A percentile compares a stretch with the other conserved stretches of the same genome.
These are phyloP conservation scores for Cotesia vestalis DNA, from an alignment of 1,140 invertebrate genomes.

Conservation along the genomic window DNA sequence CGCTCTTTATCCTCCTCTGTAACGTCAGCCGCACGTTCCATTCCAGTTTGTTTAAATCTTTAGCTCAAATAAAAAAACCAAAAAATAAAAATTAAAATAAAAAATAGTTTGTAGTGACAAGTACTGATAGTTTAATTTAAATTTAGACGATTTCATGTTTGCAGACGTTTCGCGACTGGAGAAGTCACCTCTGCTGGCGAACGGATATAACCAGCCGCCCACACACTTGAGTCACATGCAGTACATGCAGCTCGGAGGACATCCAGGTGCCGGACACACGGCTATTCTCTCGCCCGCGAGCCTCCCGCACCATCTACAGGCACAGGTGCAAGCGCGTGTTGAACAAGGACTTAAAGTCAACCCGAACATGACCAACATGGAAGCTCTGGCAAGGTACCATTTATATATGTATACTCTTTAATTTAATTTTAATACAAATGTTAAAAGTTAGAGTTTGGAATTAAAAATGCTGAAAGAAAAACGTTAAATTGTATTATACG, in stretches of 20 bases:
- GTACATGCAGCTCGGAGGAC: constrained; percentile 83
- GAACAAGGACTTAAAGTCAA: constrained; percentile 72
- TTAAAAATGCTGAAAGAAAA: not conserved
- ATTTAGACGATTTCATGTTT: constrained; percentile 54
- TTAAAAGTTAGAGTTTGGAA: too few relatives aligned
- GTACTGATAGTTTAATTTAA: constrained; percentile 3
- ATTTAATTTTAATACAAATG: too few relatives aligned
- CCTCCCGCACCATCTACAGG: constrained; percentile 78
- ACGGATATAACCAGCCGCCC: constrained; percentile 93
- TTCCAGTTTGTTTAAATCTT: constrained; percentile 14
- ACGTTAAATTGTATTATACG: not conserved
- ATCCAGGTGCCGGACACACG: constrained; percentile 73
- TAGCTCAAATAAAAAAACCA: not conserved
- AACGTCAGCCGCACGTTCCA: constrained; percentile 43
- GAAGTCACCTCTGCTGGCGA: constrained; percentile 89
- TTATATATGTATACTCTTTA: too few relatives aligned
- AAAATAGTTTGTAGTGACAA: not conserved
- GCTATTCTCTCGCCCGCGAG: constrained; percentile 88
- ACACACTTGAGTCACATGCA: constrained; percentile 90
- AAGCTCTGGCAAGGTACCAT: constrained; percentile 80
- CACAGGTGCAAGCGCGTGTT: constrained; percentile 61
- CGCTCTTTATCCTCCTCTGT: constrained; percentile 47
- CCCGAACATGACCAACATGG: constrained; percentile 80
- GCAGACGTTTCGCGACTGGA: constrained; percentile 86
- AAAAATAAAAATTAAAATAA: not conserved